Percentiles rank a stretch among this genome's conserved stretches.
Evolutionary conservation across 2,113 vertebrate genomes (phyloP).

Genomic region (Pteronura brasiliensis): DNA sequence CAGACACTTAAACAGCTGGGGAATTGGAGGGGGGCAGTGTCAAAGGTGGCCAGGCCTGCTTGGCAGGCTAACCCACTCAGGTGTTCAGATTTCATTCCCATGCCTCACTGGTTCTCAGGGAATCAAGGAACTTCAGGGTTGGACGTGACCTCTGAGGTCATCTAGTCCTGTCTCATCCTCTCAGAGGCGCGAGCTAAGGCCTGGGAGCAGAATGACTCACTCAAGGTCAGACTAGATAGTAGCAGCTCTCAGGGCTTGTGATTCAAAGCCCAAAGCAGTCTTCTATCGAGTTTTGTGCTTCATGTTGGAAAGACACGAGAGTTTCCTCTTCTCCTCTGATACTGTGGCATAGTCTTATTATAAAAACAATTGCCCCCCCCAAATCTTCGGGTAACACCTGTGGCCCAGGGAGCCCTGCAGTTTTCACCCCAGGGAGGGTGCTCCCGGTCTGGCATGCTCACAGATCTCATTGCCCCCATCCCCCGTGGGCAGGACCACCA

Average conservation of each 20-base stretch:
- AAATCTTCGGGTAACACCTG: not conserved
- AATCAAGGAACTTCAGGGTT: not conserved
- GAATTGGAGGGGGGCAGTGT: not conserved
- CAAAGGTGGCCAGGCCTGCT: not conserved
- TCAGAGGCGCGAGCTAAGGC: not conserved
- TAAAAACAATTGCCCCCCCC: not conserved
- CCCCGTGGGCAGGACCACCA: not conserved
- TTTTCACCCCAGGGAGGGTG: not conserved
- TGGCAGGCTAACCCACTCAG: not conserved
- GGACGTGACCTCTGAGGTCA: not conserved
- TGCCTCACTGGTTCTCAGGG: not conserved
- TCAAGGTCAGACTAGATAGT: not conserved
- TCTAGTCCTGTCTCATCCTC: not conserved
- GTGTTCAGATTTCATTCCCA: not conserved
- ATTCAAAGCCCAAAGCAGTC: not conserved
- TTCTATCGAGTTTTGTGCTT: not conserved
- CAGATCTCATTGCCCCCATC: not conserved
- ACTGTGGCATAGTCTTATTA: not conserved
- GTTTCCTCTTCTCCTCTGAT: not conserved
- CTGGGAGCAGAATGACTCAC: not conserved
- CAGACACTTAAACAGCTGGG: not conserved
- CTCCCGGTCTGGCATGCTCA: not conserved
- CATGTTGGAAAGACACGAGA: not conserved
- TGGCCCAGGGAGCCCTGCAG: not conserved
- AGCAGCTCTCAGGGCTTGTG: not conserved